These are phyloP conservation scores for Caerostris extrusa DNA, from an alignment of 1,140 invertebrate species.

Conservation along the genomic window DNA sequence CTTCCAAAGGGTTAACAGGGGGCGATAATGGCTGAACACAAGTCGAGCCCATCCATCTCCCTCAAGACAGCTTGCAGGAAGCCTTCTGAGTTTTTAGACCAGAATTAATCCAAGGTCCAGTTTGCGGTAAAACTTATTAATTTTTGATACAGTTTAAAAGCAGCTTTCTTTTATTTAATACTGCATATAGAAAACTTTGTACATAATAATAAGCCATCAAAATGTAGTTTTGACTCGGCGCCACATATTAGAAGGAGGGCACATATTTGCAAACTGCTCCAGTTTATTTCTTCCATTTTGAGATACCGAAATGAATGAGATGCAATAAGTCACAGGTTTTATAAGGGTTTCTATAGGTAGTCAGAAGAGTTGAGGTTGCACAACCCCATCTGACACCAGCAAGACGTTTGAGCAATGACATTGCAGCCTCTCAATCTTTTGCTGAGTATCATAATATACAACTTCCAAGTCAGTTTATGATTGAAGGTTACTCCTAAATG, in stretches of 20 bases:
- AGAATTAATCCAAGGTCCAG: neutral
- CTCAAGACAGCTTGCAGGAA: neutral
- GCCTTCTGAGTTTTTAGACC: conserved; percentile 22
- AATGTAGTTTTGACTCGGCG: neutral
- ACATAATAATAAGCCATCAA: neutral
- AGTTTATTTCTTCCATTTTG: neutral
- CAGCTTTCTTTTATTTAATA: neutral
- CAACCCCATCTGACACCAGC: conserved; percentile 44
- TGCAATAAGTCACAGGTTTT: conserved; percentile 25
- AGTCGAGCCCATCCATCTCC: neutral
- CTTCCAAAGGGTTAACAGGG: too few relatives aligned
- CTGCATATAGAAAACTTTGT: neutral
- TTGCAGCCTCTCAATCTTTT: neutral
- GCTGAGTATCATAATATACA: conserved; percentile 20
- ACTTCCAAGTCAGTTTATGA: conserved; percentile 14
- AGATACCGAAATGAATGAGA: neutral
- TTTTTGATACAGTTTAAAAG: neutral
- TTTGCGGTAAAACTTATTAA: neutral
- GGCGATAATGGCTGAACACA: neutral
- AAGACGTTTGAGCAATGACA: neutral
- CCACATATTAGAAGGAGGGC: neutral
- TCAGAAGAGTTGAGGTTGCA: neutral
- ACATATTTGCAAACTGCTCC: neutral
- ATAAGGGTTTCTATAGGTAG: conserved; percentile 16
- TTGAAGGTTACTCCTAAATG: conserved; percentile 10